These are phyloP conservation scores for Ranitomeya variabilis DNA, from an alignment of 2,113 vertebrate genomes.

Conservation along the genomic window DNA sequence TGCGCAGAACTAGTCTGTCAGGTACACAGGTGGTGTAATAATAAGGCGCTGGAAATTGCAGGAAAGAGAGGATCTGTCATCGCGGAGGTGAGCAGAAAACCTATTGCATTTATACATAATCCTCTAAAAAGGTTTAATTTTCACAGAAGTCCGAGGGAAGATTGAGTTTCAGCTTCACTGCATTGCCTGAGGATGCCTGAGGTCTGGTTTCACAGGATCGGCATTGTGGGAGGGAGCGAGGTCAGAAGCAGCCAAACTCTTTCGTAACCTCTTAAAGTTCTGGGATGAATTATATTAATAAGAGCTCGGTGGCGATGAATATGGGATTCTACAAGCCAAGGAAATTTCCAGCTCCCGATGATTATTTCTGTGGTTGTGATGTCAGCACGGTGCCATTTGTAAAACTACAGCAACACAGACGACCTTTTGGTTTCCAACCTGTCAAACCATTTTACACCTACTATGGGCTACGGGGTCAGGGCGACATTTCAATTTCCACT, in stretches of 20 bases:
- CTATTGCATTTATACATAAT: conserved; percentile 56
- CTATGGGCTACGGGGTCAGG: not conserved
- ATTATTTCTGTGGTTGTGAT: conserved; percentile 39
- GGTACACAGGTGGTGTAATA: conserved; percentile 55
- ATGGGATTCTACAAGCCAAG: not conserved
- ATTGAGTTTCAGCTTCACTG: conserved; percentile 39
- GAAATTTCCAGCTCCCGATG: not conserved
- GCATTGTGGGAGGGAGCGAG: conserved; percentile 52
- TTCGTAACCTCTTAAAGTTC: conserved; percentile 40
- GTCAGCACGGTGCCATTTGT: conserved; percentile 43
- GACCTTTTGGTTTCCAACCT: conserved; percentile 31
- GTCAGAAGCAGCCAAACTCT: conserved; percentile 40
- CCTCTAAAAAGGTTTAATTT: conserved; percentile 58
- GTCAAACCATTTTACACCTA: conserved; percentile 40
- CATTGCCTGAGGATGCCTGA: conserved; percentile 51
- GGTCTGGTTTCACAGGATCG: conserved; percentile 52
- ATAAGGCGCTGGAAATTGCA: conserved; percentile 53
- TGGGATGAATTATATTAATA: conserved; percentile 55
- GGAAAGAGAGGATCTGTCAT: conserved; percentile 56
- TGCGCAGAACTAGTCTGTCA: not conserved
- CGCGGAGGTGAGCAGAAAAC: conserved; percentile 54
- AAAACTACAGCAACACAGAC: not conserved
- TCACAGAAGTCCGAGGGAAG: conserved; percentile 42
- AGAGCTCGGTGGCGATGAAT: conserved; percentile 30
- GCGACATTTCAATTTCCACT: not conserved